Base-by-base conservation (phyloP, 2,797 vertebrate species). In the Fistularia commersonii region DNA sequence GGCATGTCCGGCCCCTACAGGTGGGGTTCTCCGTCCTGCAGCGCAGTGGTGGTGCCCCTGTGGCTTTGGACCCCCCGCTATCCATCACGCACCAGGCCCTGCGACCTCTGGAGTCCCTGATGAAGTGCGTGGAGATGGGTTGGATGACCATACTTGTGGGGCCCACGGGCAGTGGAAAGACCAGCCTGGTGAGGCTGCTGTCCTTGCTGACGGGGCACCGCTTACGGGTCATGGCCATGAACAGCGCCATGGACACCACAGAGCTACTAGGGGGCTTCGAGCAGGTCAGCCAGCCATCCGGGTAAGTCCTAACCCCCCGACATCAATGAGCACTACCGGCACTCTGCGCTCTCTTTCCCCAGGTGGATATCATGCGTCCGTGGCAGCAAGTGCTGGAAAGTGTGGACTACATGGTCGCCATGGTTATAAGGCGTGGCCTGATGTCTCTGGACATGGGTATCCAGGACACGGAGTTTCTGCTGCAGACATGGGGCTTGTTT, bases 81-180 rank as follows among this genome's bases (percentile, higher is more conserved):
- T 94, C 88, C 1, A 90, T 98, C 68, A 91, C 95, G 11, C 96
- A 97, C 72, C 93, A 94, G 74, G 91, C 92, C 0, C 83, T 99
- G 64, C 88, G 90, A 44, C 92, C 93, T 1, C 87, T 99, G 11
- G 97, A 98, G 83, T 89, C 93, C 9, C 54, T 99, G 48, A 98
- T 99, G 94, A 98, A 98, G 66, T 98, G 96, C 49, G 93, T 97
- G 45, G 94, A 98, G 69, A 94, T 95, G 94, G 91, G 88, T 72
- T 99, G 97, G 97, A 97, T 98, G 96, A 92, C 92, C 11, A 93
- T 99, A 43, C 82, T 99, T 59, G 97, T 97, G 8, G 96, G 97
- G 1, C 93, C 97, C 4, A 91, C 93, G 6, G 90, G 92, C 54
- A 94, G 93, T 0, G 97, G 94, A 23, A 99, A 99, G 87, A 95